Evolutionary conservation across 2,113 vertebrate species (phyloP), one percentile per base, ranked within the genome.

Genomic region (Theristicus caerulescens): DNA sequence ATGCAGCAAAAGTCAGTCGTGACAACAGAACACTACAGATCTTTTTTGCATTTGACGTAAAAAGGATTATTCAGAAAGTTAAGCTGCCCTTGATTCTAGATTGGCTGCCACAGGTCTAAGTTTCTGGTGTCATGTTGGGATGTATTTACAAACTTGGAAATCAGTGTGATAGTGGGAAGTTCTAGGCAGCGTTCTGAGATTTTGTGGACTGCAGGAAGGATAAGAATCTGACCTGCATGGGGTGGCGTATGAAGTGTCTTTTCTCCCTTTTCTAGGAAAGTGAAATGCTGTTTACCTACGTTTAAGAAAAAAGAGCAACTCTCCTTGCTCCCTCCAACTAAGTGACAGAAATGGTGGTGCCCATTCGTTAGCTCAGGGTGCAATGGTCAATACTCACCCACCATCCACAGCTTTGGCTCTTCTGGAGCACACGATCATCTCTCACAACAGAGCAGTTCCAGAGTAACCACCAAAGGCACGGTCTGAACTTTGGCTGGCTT

Each of bases 401-500:
- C 25, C 15, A 34, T 8, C 16, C 44, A 51, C 16, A 71, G 66
- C 32, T 55, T 19, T 9, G 1, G 47, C 1, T 1, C 27, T 83
- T 58, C 64, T 38, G 31, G 46, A 32, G 36, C 18, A 47, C 62
- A 14, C 8, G 0, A 54, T 64, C 14, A 4, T 18, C 7, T 62
- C 49, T 40, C 20, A 46, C 25, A 70, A 26, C 2, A 72, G 40
- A 87, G n/a, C 32, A 32, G 49, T 47, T 65, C 59, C 44, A n/a
- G 13, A 76, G 26, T 36, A 78, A 67, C 20, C 24, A 13, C 40
- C 46, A 49, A 36, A 36, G 9, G 36, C 0, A 0, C 1, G 1
- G 62, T 49, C 36, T 16, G 4, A 74, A 58, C 21, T 49, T 78
- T 1, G 40, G 36, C 57, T 62, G 71, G 10, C 32, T 93, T 88